phyloP scores from a whole-genome alignment of 2,113 vertebrate species.

The Cariama cristata region DNA sequence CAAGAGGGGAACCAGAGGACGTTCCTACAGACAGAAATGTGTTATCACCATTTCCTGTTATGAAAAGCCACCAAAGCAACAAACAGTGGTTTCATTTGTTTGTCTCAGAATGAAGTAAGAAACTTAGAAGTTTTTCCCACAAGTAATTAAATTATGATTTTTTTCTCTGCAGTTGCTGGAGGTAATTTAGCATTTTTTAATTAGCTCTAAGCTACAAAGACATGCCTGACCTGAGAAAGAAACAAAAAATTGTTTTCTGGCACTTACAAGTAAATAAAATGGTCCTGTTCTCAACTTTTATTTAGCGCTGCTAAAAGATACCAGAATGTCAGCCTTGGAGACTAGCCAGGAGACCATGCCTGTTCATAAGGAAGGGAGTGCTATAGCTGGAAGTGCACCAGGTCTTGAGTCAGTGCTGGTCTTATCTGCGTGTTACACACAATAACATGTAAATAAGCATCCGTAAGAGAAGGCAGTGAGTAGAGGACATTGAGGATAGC shows the following conservation, averaged over 20 bases:
- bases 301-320: background rate
- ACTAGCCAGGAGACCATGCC: rapidly evolving
- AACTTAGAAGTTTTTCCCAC: background rate
- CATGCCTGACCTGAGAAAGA: background rate
- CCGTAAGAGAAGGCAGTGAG: background rate
- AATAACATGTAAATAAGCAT: background rate
- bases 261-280: background rate
- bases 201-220: background rate
- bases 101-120: background rate
- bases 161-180: background rate
- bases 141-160: background rate
- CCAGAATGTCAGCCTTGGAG: background rate
- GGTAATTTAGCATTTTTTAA: slow-evolving; percentile 32
- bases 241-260: background rate
- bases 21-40: slow-evolving; percentile 36
- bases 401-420: background rate
- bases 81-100: slow-evolving; percentile 3
- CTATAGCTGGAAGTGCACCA: background rate
- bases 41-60: slow-evolving; percentile 45
- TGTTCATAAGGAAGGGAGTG: background rate
- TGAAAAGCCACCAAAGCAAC: background rate
- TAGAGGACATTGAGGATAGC: background rate
- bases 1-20: slow-evolving; percentile 25
- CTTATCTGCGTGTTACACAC: background rate
- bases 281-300: background rate